Conservation (phyloP, 1,140 invertebrate genomes). For the Pissodes strobi region DNA sequence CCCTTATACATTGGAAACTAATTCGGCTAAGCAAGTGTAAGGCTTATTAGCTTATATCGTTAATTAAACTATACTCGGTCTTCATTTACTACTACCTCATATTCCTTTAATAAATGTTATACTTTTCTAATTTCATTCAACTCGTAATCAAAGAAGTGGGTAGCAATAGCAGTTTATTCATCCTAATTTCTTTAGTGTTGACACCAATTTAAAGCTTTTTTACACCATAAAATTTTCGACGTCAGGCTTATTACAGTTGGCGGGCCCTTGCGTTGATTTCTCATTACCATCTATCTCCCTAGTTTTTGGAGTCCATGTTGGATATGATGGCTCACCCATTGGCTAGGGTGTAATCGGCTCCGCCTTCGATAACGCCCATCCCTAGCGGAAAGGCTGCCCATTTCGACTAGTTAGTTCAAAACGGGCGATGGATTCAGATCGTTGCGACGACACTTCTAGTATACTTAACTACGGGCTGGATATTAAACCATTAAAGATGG, state of each 20-base stretch:
- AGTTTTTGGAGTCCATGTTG: conserved; percentile 48
- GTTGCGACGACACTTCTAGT: conserved; percentile 51
- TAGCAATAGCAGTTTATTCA: conserved; percentile 43
- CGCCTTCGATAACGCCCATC: conserved; percentile 44
- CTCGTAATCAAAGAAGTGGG: conserved; percentile 29
- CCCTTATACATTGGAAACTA: too few species aligned
- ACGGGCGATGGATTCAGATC: conserved; percentile 54
- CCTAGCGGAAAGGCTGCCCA: conserved; percentile 37
- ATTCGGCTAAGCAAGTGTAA: too few species aligned
- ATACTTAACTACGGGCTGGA: conserved; percentile 50
- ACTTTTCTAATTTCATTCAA: conserved; percentile 20
- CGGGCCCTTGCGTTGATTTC: conserved; percentile 35
- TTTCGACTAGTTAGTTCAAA: conserved; percentile 49
- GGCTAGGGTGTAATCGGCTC: conserved; percentile 27
- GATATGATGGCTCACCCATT: conserved; percentile 38
- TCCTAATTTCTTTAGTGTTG: conserved; percentile 41
- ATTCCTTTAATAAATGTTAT: conserved; percentile 22
- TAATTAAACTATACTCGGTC: too few species aligned
- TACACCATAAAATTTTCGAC: conserved; percentile 39
- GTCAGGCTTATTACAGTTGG: conserved; percentile 40
- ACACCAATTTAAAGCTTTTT: conserved; percentile 44
- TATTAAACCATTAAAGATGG: conserved; percentile 52
- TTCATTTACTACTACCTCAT: conserved; percentile 11
- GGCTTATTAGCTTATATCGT: too few species aligned
- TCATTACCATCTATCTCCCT: conserved; percentile 36